Evolutionary conservation across 2,113 vertebrate genomes (phyloP).

Genomic region (Nibea coibor): DNA sequence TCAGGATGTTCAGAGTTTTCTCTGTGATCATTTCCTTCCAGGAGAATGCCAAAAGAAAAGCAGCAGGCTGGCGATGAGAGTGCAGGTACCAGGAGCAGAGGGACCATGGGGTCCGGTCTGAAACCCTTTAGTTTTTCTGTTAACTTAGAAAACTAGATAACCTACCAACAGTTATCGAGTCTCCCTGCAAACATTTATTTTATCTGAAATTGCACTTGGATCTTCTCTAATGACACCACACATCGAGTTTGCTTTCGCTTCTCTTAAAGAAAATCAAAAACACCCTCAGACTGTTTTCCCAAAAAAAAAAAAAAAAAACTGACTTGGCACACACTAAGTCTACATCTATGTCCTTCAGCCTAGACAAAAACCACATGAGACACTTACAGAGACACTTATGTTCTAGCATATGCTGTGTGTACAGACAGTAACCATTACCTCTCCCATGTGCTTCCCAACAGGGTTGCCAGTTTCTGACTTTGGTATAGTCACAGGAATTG

Average conservation of each 20-base stretch:
- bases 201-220: not conserved
- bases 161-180: slow-evolving; percentile 5
- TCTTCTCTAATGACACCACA: not conserved
- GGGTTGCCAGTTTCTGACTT: slow-evolving; percentile 43
- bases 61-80: slow-evolving; percentile 31
- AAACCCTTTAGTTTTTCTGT: slow-evolving; percentile 19
- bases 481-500: slow-evolving; percentile 34
- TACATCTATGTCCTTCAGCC: slow-evolving; percentile 38
- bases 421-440: slow-evolving; percentile 56
- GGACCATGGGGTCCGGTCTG: not conserved
- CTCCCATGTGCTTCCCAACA: slow-evolving; percentile 42
- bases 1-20: slow-evolving; percentile 54
- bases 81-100: slow-evolving; percentile 5
- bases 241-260: slow-evolving; percentile 4
- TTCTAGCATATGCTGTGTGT: slow-evolving; percentile 41
- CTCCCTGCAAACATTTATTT: not conserved
- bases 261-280: not conserved
- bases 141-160: slow-evolving; percentile 23
- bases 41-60: slow-evolving; percentile 28
- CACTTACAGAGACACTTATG: slow-evolving; percentile 36
- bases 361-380: slow-evolving; percentile 26
- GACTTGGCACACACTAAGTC: not conserved
- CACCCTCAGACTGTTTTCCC: slow-evolving; percentile 13
- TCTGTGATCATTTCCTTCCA: slow-evolving; percentile 55
- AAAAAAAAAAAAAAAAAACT: not conserved